Evolutionary conservation across 2,113 vertebrate genomes (phyloP).

Genomic region (Aegithalos caudatus): DNA sequence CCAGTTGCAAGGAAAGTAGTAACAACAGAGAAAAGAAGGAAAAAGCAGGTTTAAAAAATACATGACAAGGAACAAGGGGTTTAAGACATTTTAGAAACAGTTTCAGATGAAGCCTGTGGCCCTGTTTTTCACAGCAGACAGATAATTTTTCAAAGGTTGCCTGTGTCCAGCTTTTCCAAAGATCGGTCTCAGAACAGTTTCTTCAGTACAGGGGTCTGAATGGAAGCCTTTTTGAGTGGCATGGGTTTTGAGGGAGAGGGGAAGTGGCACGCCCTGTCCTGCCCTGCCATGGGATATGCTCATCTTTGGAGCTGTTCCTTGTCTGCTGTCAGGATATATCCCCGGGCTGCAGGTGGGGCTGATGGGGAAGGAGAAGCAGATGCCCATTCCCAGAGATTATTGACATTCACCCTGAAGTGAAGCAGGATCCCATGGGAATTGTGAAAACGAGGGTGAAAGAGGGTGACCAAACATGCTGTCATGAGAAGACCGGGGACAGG

Average conservation of each 20-base stretch:
- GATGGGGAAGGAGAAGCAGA: not conserved
- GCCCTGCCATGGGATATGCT: rapidly evolving
- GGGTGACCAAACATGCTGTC: not conserved
- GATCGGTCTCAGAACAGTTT: not conserved
- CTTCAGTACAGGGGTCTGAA: not conserved
- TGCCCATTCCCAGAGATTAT: not conserved
- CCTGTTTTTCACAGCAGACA: not conserved
- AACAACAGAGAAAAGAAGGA: not conserved
- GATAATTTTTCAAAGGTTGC: not conserved
- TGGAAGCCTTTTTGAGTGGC: not conserved
- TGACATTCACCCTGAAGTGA: not conserved
- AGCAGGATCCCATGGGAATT: not conserved
- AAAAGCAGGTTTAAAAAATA: not conserved
- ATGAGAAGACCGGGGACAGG: not conserved
- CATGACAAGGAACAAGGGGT: not conserved
- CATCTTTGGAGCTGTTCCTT: not conserved
- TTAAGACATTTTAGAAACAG: not conserved
- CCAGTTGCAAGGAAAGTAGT: not conserved
- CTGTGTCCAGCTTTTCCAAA: not conserved
- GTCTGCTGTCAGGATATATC: not conserved
- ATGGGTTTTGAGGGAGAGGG: not conserved
- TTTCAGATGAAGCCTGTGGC: not conserved
- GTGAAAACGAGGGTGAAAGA: not conserved
- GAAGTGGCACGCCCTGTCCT: not conserved
- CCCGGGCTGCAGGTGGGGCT: not conserved